Percentiles rank a stretch among this genome's conserved stretches.
Conservation (phyloP, 2,888 invertebrate genomes). For the Dexiosoma caninum region DNA sequence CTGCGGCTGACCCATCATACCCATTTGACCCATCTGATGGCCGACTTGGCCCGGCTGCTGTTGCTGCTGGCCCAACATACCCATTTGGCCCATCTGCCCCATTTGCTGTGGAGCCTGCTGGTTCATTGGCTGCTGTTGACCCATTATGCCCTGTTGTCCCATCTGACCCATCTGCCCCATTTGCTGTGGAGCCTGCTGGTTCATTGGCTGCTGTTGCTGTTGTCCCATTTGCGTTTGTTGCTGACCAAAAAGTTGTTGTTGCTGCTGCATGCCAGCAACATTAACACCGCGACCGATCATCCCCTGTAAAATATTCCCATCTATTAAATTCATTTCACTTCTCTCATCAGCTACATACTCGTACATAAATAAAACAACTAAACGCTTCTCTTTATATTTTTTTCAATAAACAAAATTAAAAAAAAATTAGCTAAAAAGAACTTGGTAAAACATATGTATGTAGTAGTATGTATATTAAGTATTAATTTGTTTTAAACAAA, state of each 20-base stretch:
- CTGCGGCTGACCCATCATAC: constrained; percentile 64
- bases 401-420: constrained; percentile 39
- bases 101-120: constrained; percentile 68
- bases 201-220: constrained; percentile 68
- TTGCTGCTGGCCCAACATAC: constrained; percentile 68
- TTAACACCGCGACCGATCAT: constrained; percentile 79
- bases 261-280: constrained; percentile 75
- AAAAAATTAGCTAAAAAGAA: constrained; percentile 42
- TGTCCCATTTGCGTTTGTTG: constrained; percentile 71
- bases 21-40: constrained; percentile 65
- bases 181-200: constrained; percentile 67
- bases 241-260: constrained; percentile 74
- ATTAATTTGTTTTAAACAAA: constrained; percentile 4
- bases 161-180: constrained; percentile 66
- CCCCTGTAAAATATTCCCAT: constrained; percentile 74
- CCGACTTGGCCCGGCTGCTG: constrained; percentile 55
- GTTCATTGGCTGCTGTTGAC: constrained; percentile 66
- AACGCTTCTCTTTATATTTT: neutral
- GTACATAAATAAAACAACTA: constrained; percentile 31
- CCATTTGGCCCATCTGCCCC: constrained; percentile 68
- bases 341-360: neutral
- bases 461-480: neutral
- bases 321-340: constrained; percentile 40
- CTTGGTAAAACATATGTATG: constrained; percentile 40
- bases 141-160: constrained; percentile 69